A percentile compares a stretch with the other conserved stretches of the same genome.
These are phyloP conservation scores for Asarcornis scutulata DNA, from an alignment of 2,113 vertebrate genomes.

Conservation along the genomic window DNA sequence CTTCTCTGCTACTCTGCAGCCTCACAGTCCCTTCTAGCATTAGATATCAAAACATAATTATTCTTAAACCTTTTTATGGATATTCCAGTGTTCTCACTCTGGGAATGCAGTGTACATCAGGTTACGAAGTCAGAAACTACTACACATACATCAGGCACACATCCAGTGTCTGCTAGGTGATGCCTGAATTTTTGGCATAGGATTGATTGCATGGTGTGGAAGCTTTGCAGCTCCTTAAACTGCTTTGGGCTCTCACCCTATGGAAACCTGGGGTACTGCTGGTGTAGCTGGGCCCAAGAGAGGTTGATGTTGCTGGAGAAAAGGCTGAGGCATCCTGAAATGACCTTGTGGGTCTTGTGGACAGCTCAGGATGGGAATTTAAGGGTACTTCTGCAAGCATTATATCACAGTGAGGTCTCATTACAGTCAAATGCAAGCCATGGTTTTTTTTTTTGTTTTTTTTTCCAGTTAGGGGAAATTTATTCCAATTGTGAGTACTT, in stretches of 20 bases:
- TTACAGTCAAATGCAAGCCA: not conserved
- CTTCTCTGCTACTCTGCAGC: not conserved
- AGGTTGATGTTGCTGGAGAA: not conserved
- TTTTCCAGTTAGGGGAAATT: not conserved
- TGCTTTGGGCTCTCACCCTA: not conserved
- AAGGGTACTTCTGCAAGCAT: not conserved
- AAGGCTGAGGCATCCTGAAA: not conserved
- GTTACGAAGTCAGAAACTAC: not conserved
- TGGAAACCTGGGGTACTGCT: rapidly evolving
- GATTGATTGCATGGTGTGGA: not conserved
- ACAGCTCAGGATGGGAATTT: not conserved
- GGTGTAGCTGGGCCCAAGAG: not conserved
- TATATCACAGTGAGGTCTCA: not conserved
- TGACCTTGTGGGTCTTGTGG: not conserved
- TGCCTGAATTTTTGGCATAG: not conserved
- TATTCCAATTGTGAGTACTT: not conserved
- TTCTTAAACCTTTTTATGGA: not conserved
- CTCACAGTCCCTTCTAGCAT: rapidly evolving
- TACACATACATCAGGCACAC: rapidly evolving
- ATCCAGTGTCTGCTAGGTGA: rapidly evolving
- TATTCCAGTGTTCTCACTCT: not conserved
- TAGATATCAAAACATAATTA: not conserved
- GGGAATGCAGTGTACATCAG: not conserved
- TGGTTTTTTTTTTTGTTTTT: rapidly evolving
- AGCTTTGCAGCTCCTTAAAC: not conserved